Evolutionary conservation across 2,797 vertebrate species (phyloP).

Genomic region (Sarcophilus harrisii): DNA sequence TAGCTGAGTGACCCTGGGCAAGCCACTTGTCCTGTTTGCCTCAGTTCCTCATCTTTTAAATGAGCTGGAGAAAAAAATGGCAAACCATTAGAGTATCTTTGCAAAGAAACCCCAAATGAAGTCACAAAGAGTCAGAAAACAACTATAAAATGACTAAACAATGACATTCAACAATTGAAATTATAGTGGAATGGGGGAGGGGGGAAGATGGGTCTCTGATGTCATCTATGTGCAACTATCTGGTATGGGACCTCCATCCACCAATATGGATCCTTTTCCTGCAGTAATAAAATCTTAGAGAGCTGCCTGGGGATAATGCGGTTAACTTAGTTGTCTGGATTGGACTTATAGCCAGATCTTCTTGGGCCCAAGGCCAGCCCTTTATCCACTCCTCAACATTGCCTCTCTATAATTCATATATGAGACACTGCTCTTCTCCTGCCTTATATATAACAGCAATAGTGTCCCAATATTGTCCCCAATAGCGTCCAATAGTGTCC

Average conservation of each 20-base stretch:
- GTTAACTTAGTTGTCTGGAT: not conserved
- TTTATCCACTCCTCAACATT: not conserved
- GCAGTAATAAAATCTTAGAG: not conserved
- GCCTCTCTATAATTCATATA: not conserved
- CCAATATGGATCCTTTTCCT: not conserved
- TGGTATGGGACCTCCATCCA: not conserved
- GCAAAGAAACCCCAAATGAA: not conserved
- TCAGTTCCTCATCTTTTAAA: not conserved
- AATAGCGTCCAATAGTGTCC: no score
- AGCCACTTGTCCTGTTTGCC: not conserved
- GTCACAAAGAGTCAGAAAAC: not conserved
- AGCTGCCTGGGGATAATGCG: not conserved
- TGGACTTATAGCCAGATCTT: not conserved
- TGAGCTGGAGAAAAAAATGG: not conserved
- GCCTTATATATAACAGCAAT: not conserved
- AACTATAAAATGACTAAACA: not conserved
- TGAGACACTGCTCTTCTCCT: not conserved
- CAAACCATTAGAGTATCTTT: not conserved
- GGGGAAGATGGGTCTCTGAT: not conserved
- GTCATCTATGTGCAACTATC: not conserved
- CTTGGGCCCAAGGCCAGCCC: not conserved
- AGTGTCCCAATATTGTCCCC: not conserved
- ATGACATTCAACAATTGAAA: not conserved
- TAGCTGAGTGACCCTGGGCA: not conserved
- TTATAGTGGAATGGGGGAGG: not conserved